Base-by-base conservation (phyloP, 2,113 vertebrate genomes). In the Pionites leucogaster region DNA sequence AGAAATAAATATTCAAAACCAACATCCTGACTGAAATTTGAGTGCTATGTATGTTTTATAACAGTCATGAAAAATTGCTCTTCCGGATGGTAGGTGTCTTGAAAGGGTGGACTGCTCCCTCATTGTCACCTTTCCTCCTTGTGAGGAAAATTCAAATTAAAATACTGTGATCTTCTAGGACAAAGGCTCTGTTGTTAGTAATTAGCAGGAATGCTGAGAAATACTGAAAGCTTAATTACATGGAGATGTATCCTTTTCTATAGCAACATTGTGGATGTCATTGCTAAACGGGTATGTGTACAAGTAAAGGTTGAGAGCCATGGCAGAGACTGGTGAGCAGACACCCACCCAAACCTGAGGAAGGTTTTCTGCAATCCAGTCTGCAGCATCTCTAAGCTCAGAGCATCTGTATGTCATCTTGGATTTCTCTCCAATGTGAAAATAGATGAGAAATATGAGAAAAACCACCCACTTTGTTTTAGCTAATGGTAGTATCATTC, bases 381-480 rank as follows among this genome's bases (percentile, higher is more conserved):
- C 87, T 71, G 76, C 64, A 74, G 63, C 41, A 19, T 28, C 79
- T 46, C 75, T 15, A n/a, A 20, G 46, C 90, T 60, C 41, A 47
- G 23, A 71, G 75, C 49, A 31, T 1, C 35, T 20, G 22, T 50
- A 11, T 39, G 68, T 42, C 95, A 86, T 8, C 63, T 13, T 63
- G 67, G 17, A 28, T 71, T 88, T 44, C 44, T 81, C 77, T 63
- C 46, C 1, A 0, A 44, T 22, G 41, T 60, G 91, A 87, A 91
- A 94, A 96, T 0, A 76, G 55, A 69, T 27, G 39, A 85, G 91
- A 88, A 91, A 71, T 52, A 76, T 1, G 11, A 83, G 82, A 35
- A 85, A 86, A 92, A 9, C 3, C 90, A 92, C 76, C 93, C 76
- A 64, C 71, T 78, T 71, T 86, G 82, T 92, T 93, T 93, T 64